These are phyloP conservation scores for Steinernema scapterisci DNA, from an alignment of 2,888 invertebrate genomes.

Conservation along the genomic window DNA sequence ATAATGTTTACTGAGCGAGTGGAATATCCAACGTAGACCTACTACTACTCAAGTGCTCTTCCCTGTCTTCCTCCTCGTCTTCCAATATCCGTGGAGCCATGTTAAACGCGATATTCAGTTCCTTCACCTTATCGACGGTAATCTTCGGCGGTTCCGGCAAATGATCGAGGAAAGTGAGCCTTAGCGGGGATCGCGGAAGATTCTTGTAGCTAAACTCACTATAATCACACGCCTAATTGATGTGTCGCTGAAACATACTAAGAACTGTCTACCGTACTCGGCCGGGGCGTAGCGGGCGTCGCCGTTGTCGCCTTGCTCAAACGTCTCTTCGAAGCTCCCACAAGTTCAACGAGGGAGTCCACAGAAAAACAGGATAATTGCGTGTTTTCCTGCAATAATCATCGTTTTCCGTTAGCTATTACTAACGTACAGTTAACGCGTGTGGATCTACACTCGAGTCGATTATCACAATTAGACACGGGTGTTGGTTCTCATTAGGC, in stretches of 20 bases:
- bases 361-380: conserved; percentile 22
- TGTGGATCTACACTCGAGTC: not conserved
- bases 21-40: conserved; percentile 6
- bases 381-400: conserved; percentile 26
- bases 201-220: not conserved
- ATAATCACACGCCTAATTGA: not conserved
- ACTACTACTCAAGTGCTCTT: not conserved
- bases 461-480: not conserved
- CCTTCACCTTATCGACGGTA: conserved; percentile 5
- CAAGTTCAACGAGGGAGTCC: conserved; percentile 17
- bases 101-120: conserved; percentile 17
- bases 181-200: not conserved
- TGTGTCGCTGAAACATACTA: not conserved
- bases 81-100: not conserved
- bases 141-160: conserved; percentile 4
- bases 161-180: not conserved
- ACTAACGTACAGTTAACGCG: not conserved
- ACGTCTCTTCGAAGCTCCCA: not conserved
- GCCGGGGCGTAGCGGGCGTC: not conserved
- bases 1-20: not conserved
- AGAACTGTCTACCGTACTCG: not conserved
- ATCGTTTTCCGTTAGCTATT: conserved; percentile 11
- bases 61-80: not conserved
- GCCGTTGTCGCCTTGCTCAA: not conserved
- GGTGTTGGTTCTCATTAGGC: not conserved